Evolutionary conservation across 2,113 vertebrate species (phyloP).

Genomic region (Scalopus aquaticus): DNA sequence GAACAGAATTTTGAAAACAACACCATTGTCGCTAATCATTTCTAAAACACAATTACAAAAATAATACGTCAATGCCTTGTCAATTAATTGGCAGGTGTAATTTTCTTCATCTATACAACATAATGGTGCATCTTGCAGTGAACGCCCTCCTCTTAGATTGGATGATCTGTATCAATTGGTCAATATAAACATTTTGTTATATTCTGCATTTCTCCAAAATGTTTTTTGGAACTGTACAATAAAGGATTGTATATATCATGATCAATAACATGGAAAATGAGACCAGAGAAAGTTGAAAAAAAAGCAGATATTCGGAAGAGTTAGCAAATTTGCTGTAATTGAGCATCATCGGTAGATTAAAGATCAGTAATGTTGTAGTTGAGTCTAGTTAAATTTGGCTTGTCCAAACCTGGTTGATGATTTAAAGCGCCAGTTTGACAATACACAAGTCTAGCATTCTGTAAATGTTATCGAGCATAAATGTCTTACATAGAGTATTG

Average conservation of each 20-base stretch:
- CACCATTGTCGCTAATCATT: background rate
- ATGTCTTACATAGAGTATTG: background rate
- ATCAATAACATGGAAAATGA: constrained; percentile 24
- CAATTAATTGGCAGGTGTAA: background rate
- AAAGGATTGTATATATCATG: background rate
- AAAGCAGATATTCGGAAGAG: background rate
- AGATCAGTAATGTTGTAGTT: background rate
- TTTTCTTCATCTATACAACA: background rate
- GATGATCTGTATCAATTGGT: background rate
- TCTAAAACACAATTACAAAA: background rate
- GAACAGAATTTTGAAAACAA: background rate
- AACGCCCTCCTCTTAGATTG: background rate
- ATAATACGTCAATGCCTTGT: too few relatives aligned
- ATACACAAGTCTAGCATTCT: background rate
- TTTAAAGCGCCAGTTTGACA: constrained; percentile 11
- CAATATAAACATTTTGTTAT: constrained; percentile 8
- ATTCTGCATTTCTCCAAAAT: constrained; percentile 37
- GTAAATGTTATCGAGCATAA: background rate
- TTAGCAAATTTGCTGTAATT: background rate
- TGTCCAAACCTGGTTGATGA: background rate
- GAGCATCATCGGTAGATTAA: background rate
- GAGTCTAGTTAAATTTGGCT: background rate
- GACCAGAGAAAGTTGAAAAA: constrained; percentile 5
- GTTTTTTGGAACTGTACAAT: background rate
- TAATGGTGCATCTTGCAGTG: background rate